Evolutionary conservation across 2,888 invertebrate species (phyloP), one percentile per base, ranked within the genome.

Genomic region (Cosmorhoe ocellata): DNA sequence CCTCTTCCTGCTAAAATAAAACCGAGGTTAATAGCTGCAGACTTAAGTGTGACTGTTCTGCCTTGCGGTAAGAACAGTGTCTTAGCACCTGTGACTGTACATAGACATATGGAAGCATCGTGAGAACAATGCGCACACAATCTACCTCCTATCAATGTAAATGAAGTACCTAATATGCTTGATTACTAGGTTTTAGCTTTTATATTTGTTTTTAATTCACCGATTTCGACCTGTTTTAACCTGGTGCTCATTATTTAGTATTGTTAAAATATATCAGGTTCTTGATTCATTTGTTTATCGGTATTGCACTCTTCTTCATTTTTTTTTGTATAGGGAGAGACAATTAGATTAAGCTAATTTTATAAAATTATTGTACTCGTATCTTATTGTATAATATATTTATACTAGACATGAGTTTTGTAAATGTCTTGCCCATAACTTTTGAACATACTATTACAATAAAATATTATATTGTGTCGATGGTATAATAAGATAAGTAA

Each of bases 81-180:
- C 56, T 90, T 97, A 66, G 97, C 96, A 37, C 95, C 96, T n/a
- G 97, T 97, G 22, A 97, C 96, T 43, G 97, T 97, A 48, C 97
- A 97, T 79, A 92, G 95, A 67, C 93, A 95, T 75, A 96, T 97
- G 95, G 97, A 97, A 77, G 94, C 96, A 24, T 93, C 93, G 57
- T 93, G 92, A 74, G 68, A 54, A 48, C 50, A 59, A 42, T 38
- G 49, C 52, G 40, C 50, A 48, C 62, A 63, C 56, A 59, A 77
- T 73, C 87, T 87, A 86, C 75, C 75, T 75, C 75, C 69, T n/a
- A n/a, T n/a, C n/a, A 59, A 37, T 71, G 67, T 76, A 69, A 46
- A 74, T 18, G 27, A 70, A 46, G 73, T 13, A 31, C 9, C 10
- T 69, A 3, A 3, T 24, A 7, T 7, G 7, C 24, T 7, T 4